Evolutionary conservation across 2,888 invertebrate species (phyloP).

Genomic region (Diloba caeruleocephala): DNA sequence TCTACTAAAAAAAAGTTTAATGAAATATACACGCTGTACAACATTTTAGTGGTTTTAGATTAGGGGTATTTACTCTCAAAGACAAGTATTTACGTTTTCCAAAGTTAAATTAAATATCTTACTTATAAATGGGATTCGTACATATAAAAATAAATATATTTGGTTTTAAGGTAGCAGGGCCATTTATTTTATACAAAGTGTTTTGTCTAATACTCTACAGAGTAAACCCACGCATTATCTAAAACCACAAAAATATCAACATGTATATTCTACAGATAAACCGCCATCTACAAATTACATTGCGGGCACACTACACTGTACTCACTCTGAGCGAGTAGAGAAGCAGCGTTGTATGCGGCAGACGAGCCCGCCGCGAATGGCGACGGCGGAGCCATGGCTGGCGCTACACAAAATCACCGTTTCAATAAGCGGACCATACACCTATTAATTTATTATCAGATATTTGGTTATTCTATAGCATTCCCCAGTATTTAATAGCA

Average conservation of each 20-base stretch:
- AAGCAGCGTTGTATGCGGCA: constrained; percentile 92
- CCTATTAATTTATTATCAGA: neutral
- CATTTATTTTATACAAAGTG: no score
- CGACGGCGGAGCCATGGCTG: constrained; percentile 60
- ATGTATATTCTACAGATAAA: constrained; percentile 2
- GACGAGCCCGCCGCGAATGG: constrained; percentile 80
- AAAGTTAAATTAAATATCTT: no score
- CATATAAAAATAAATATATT: no score
- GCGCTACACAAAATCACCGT: constrained; percentile 59
- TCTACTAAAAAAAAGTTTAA: constrained; percentile 16
- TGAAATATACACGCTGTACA: constrained; percentile 23
- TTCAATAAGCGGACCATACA: constrained; percentile 19
- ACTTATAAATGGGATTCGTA: no score
- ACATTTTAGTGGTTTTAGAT: constrained; percentile 9
- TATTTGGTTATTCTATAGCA: no score
- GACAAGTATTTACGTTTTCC: neutral
- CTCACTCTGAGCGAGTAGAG: constrained; percentile 96
- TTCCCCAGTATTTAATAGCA: no score
- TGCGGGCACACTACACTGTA: constrained; percentile 62
- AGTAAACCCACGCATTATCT: neutral
- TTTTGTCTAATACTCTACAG: no score
- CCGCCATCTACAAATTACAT: constrained; percentile 14
- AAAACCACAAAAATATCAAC: constrained; percentile 19
- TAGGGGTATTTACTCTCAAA: neutral
- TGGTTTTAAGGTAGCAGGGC: no score